Conservation (phyloP, 2,797 vertebrate genomes). For the Coregonus sp. region DNA sequence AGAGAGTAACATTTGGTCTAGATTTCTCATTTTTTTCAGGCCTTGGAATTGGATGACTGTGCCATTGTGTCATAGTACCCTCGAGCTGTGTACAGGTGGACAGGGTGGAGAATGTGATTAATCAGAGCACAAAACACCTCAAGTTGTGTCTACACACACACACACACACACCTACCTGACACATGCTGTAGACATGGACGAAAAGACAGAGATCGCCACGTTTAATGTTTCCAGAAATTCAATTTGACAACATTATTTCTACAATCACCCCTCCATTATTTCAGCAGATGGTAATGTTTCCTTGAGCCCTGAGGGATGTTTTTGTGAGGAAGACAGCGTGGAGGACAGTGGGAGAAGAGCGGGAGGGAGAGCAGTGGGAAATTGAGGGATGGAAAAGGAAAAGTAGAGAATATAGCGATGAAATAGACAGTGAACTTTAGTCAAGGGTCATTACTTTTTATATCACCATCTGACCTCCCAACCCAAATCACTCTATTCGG, state of each 20-base stretch:
- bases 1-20: background rate
- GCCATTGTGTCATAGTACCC: background rate
- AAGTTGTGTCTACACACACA: conserved; percentile 11
- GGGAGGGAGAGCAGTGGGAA: background rate
- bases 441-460: background rate
- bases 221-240: background rate
- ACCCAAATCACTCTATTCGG: background rate
- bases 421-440: background rate
- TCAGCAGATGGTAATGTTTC: background rate
- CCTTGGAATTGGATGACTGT: conserved; percentile 17
- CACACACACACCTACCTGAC: background rate
- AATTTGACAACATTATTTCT: background rate
- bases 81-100: conserved; percentile 27
- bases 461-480: background rate
- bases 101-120: conserved; percentile 33
- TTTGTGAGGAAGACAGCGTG: background rate
- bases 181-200: conserved; percentile 1
- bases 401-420: no score
- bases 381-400: background rate
- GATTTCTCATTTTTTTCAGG: conserved; percentile 14
- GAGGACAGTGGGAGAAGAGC: background rate
- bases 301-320: background rate
- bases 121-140: conserved; percentile 39
- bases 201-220: background rate
- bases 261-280: background rate